Evolutionary conservation across 2,113 vertebrate genomes (phyloP).

Genomic region (Pachyramphus minor): DNA sequence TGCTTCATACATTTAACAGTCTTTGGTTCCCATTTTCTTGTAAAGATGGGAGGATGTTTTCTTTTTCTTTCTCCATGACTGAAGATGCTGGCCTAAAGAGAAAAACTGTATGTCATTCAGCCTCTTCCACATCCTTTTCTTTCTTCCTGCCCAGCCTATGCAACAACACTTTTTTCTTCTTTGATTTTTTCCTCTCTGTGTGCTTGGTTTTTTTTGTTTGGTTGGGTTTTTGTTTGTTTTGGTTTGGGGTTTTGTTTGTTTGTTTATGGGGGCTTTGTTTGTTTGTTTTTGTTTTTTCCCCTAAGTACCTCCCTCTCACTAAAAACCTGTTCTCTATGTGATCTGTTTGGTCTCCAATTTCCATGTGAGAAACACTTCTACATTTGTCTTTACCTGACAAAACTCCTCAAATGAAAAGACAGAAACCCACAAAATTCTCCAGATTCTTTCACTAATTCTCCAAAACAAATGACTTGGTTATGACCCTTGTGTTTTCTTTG

Average conservation of each 20-base stretch:
- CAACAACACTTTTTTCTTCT: not conserved
- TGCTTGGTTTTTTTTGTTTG: not conserved
- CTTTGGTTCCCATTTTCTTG: not conserved
- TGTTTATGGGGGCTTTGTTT: too few relatives aligned
- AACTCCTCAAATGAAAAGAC: not conserved
- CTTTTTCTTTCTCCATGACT: not conserved
- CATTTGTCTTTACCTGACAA: not conserved
- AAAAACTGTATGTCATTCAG: not conserved
- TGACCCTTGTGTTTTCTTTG: not conserved
- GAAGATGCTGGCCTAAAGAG: not conserved
- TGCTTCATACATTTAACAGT: not conserved
- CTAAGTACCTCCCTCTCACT: not conserved
- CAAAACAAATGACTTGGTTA: slow-evolving; percentile 2
- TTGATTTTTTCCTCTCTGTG: not conserved
- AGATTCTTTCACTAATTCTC: slow-evolving; percentile 22
- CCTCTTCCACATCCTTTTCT: not conserved
- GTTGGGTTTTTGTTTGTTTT: not conserved
- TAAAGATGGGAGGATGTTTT: not conserved
- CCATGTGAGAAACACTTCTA: not conserved
- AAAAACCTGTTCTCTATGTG: not conserved
- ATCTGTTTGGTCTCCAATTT: not conserved
- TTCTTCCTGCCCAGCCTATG: not conserved
- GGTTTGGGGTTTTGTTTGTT: not conserved
- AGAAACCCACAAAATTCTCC: not conserved
- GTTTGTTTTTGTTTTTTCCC: not conserved